These are phyloP conservation scores for Euleptes europaea DNA, from an alignment of 2,113 vertebrate genomes.

Conservation along the genomic window DNA sequence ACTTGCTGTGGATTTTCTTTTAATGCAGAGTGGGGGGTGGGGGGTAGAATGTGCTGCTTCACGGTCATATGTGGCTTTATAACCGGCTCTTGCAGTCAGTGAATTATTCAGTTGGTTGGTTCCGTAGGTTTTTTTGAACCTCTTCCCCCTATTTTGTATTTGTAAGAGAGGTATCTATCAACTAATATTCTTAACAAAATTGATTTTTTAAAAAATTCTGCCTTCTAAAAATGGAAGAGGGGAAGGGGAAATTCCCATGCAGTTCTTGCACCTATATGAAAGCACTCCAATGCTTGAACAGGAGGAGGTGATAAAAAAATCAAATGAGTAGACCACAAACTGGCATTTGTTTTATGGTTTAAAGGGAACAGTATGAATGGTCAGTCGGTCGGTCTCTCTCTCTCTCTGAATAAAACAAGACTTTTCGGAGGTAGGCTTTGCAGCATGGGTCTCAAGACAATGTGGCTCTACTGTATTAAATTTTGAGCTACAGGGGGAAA, in stretches of 20 bases:
- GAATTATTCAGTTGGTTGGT: conserved; percentile 20
- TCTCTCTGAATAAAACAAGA: background rate
- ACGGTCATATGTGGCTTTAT: background rate
- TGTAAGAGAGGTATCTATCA: background rate
- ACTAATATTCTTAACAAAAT: background rate
- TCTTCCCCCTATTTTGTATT: background rate
- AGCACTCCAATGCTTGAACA: conserved; percentile 37
- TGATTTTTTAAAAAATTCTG: background rate
- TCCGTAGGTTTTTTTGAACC: background rate
- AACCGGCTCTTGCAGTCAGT: conserved; percentile 35
- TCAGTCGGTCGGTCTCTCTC: no score
- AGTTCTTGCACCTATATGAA: conserved; percentile 20
- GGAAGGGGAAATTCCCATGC: conserved; percentile 23
- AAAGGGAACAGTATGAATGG: background rate
- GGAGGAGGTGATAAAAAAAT: background rate
- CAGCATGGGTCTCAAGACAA: background rate
- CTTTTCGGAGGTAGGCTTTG: background rate
- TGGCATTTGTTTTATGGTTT: background rate
- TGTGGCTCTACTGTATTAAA: background rate
- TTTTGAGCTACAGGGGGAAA: background rate
- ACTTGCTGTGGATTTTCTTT: background rate
- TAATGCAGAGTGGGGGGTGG: background rate
- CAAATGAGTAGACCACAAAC: background rate
- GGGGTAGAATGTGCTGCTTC: background rate
- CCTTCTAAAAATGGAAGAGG: conserved; percentile 30